These are phyloP conservation scores for Drosophila longiperda DNA, from an alignment of 2,888 invertebrate species.

Conservation along the genomic window DNA sequence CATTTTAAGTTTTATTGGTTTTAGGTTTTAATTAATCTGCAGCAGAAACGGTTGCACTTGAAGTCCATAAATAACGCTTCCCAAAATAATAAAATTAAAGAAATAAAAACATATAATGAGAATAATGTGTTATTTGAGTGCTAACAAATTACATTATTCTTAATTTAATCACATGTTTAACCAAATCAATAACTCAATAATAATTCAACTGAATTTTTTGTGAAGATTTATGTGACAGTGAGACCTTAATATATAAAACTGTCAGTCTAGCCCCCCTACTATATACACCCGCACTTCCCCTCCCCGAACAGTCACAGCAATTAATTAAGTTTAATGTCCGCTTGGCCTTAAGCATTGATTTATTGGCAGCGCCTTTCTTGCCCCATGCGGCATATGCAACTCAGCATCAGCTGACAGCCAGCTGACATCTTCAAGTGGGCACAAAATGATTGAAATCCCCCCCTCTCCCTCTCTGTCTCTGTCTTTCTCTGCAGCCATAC, in stretches of 20 bases:
- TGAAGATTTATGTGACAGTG: constrained; percentile 43
- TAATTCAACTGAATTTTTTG: constrained; percentile 11
- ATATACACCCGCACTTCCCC: constrained; percentile 6
- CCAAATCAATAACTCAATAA: background rate
- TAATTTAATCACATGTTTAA: background rate
- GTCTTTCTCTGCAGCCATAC: constrained; percentile 83
- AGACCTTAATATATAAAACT: constrained; percentile 16
- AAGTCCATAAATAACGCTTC: too few species aligned
- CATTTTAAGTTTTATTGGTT: background rate
- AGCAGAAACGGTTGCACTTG: background rate
- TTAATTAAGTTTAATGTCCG: constrained; percentile 68
- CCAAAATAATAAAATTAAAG: too few species aligned
- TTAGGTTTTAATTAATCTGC: background rate
- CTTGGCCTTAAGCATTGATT: constrained; percentile 70
- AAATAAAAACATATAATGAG: too few species aligned
- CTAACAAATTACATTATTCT: background rate
- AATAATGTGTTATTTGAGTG: background rate
- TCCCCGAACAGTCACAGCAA: constrained; percentile 38
- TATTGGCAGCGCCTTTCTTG: constrained; percentile 55
- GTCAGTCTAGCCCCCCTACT: constrained; percentile 4
- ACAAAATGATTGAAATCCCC: constrained; percentile 42
- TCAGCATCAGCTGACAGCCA: constrained; percentile 37
- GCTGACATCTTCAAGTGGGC: constrained; percentile 66
- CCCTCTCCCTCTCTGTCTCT: background rate
- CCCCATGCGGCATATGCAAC: constrained; percentile 12